These are phyloP conservation scores for Amniataba percoides DNA, from an alignment of 2,797 vertebrate species.

Conservation along the genomic window DNA sequence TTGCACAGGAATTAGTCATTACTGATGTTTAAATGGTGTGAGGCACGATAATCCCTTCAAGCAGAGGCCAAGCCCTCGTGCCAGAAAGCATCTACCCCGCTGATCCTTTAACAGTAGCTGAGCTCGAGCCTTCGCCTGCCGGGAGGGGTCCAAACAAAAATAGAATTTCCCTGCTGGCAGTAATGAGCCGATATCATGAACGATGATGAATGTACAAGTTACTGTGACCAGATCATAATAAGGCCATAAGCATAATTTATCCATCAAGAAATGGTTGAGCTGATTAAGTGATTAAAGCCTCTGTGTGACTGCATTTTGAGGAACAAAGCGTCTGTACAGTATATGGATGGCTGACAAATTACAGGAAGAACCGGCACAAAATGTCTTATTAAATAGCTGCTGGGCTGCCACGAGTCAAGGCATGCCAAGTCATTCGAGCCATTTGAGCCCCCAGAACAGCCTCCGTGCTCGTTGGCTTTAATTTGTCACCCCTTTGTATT, in stretches of 20 bases:
- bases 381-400: background rate
- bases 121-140: constrained; percentile 21
- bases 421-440: too few relatives aligned
- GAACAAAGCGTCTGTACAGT: constrained; percentile 16
- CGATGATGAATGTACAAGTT: background rate
- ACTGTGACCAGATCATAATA: background rate
- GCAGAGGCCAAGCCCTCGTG: constrained; percentile 29
- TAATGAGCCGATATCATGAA: constrained; percentile 13
- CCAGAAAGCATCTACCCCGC: constrained; percentile 18
- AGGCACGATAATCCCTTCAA: constrained; percentile 23
- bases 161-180: constrained; percentile 10
- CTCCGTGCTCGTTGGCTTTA: background rate
- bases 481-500: background rate
- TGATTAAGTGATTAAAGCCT: constrained; percentile 12
- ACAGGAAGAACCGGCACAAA: background rate
- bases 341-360: background rate
- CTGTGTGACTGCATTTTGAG: background rate
- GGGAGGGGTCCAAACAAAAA: constrained; percentile 10
- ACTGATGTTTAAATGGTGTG: constrained; percentile 11
- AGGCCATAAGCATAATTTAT: background rate
- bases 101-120: constrained; percentile 14
- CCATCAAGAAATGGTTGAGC: constrained; percentile 10
- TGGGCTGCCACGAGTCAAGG: too few relatives aligned
- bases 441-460: background rate
- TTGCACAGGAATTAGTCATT: constrained; percentile 20